Base-by-base conservation (phyloP, 2,113 vertebrate species). In the Eurypyga helias region DNA sequence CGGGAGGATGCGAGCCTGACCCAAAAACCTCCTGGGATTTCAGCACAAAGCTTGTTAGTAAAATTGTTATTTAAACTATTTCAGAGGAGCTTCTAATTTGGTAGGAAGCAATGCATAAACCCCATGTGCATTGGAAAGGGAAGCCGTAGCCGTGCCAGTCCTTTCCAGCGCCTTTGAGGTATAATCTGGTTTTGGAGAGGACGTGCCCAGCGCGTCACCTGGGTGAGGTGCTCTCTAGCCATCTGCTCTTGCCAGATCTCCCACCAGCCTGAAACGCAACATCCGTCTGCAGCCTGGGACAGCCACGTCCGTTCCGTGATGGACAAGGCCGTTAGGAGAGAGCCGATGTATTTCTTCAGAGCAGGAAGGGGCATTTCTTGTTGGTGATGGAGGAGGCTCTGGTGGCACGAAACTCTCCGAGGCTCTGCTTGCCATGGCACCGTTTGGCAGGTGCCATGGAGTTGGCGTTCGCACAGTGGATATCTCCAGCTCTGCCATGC, bases 121-220 rank as follows among this genome's bases (percentile, higher is more conserved):
- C 11, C 38, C 2, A 1, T 5, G n/a, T 13, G 33, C 17, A 1
- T 7, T 21, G 33, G 67, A 6, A 38, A 18, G 52, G 2, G n/a
- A 21, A 54, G 10, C 38, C 46, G 25, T n/a, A 36, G 24, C 24
- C 7, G 28, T 16, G 45, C 20, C 43, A 33, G 38, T 66, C 66
- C 51, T 34, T 26, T 26, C 24, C 17, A 8, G 46, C 11, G 5
- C 4, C 11, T 26, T 34, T 38, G 29, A 33, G 52, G 20, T 8
- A 7, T 3, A 19, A 13, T 2, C 51, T 15, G 3, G 9, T 21
- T 23, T 11, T 4, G 25, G 3, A 1, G 23, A 2, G 12, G 13
- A 17, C 20, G 10, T 17, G 33, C 52, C 29, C 57, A 3, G 57
- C 65, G 7, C 11, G 1, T 26, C 17, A 7, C 3, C 7, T 15